These are phyloP conservation scores for Oxycera nigricornis DNA, from an alignment of 2,888 invertebrate genomes.

Conservation along the genomic window DNA sequence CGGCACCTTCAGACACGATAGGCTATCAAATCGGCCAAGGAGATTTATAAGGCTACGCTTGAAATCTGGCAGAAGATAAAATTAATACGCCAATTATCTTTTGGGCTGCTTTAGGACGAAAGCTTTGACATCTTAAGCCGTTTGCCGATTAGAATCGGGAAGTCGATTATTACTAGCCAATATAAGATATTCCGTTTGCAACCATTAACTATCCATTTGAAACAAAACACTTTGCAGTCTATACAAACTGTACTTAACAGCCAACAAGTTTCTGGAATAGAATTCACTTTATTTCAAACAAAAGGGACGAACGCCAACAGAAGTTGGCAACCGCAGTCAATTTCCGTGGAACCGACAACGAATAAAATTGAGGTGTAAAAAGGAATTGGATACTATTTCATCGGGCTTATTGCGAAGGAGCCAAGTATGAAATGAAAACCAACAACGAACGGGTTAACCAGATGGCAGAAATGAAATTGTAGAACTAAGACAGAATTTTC, in stretches of 20 bases:
- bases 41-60: no score
- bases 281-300: background rate
- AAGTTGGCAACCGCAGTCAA: slow-evolving; percentile 17
- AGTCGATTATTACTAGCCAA: no score
- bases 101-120: no score
- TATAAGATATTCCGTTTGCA: no score
- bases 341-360: background rate
- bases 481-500: background rate
- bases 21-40: no score
- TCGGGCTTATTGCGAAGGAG: background rate
- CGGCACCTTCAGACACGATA: no score
- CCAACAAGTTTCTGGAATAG: background rate
- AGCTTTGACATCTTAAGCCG: no score
- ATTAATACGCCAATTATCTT: no score
- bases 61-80: no score
- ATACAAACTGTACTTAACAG: background rate
- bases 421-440: background rate
- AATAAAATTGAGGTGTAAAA: background rate
- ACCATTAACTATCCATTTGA: background rate
- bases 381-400: slow-evolving; percentile 2
- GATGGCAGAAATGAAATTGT: background rate
- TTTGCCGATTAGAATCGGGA: no score
- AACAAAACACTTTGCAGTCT: background rate
- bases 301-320: background rate
- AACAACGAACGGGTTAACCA: background rate